Percentiles rank a stretch among this genome's conserved stretches.
Evolutionary conservation across 2,113 vertebrate genomes (phyloP).

Genomic region (Oophaga pumilio): DNA sequence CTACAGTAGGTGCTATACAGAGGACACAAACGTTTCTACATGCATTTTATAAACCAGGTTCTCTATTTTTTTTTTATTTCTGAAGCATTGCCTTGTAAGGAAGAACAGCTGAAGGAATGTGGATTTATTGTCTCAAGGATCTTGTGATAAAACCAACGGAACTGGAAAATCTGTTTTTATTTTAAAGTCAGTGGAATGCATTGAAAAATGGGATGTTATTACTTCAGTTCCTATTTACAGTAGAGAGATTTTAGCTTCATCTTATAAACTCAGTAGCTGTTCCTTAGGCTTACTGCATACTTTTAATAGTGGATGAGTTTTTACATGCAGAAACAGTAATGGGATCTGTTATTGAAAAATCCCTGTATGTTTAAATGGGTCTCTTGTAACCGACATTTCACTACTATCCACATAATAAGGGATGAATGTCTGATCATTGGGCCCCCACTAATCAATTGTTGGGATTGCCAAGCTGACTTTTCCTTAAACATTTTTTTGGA

Average conservation of each 20-base stretch:
- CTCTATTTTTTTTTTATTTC: constrained; percentile 4
- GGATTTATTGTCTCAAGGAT: constrained; percentile 51
- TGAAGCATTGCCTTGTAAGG: constrained; percentile 50
- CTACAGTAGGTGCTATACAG: background rate
- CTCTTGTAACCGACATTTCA: background rate
- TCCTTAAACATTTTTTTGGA: no score
- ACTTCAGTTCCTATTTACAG: constrained; percentile 36
- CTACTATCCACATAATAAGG: background rate
- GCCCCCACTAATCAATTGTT: background rate
- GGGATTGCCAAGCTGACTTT: no score
- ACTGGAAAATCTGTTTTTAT: constrained; percentile 56
- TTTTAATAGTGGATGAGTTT: background rate
- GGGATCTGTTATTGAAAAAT: background rate
- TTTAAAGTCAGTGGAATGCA: constrained; percentile 50
- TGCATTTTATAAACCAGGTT: constrained; percentile 6
- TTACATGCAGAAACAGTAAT: background rate
- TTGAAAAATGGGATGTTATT: constrained; percentile 37
- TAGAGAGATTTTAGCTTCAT: background rate
- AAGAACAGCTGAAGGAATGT: constrained; percentile 34
- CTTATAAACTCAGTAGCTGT: background rate
- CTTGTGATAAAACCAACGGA: constrained; percentile 53
- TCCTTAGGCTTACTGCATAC: background rate
- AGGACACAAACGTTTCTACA: background rate
- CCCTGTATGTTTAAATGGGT: background rate
- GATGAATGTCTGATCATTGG: no score